phyloP scores from a whole-genome alignment of 2,113 vertebrate species.

The Okapia johnstoni region DNA sequence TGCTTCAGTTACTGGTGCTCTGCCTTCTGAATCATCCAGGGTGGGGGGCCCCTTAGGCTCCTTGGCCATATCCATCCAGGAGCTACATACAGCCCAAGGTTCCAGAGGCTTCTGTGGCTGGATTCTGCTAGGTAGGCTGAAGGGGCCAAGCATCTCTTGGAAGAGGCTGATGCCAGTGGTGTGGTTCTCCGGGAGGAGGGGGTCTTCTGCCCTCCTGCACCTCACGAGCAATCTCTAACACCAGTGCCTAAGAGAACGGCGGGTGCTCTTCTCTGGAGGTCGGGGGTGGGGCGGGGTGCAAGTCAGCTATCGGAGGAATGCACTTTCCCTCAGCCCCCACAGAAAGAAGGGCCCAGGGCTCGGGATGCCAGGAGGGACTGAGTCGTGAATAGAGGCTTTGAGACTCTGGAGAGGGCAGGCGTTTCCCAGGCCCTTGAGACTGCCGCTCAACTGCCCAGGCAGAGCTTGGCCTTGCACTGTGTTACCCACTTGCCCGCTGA shows the following conservation, averaged over 20 bases:
- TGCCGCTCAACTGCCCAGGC: background rate
- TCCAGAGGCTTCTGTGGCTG: constrained; percentile 6
- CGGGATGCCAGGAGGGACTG: background rate
- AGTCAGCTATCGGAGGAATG: background rate
- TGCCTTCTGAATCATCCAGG: constrained; percentile 50
- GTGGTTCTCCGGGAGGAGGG: background rate
- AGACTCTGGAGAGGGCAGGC: constrained; percentile 50
- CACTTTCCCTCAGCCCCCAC: background rate
- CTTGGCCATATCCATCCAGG: background rate
- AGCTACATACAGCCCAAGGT: background rate
- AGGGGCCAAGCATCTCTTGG: background rate
- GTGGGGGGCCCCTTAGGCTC: background rate
- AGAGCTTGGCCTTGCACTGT: background rate
- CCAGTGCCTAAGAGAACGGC: fast-evolving
- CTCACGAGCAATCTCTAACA: background rate
- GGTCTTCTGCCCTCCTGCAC: background rate
- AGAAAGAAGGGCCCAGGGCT: background rate
- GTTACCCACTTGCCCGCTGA: background rate
- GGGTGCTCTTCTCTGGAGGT: background rate
- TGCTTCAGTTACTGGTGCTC: background rate
- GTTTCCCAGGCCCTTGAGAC: constrained; percentile 39
- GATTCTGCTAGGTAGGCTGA: background rate
- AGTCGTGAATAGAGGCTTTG: constrained; percentile 63
- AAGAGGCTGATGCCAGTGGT: background rate
- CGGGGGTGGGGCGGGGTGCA: fast-evolving